These are phyloP conservation scores for Anableps anableps DNA, from an alignment of 2,797 vertebrate genomes.

Conservation along the genomic window DNA sequence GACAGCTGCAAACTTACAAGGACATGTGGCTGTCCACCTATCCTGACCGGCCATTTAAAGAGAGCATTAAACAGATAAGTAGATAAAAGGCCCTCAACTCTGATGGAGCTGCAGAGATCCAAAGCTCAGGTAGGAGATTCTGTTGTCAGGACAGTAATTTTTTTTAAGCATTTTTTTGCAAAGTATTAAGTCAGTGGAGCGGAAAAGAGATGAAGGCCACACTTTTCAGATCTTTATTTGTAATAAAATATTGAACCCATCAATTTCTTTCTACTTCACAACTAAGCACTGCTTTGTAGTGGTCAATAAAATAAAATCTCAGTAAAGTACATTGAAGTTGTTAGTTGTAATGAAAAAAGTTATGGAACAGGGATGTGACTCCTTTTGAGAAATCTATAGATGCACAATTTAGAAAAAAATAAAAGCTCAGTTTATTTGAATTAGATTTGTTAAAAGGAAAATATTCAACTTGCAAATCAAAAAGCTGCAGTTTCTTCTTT, in stretches of 20 bases:
- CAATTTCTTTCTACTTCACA: not conserved
- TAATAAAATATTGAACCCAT: not conserved
- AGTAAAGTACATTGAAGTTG: not conserved
- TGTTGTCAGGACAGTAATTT: too few relatives aligned
- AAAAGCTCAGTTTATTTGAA: not conserved
- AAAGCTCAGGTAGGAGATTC: not conserved
- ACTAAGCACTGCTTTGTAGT: not conserved
- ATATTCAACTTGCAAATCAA: not conserved
- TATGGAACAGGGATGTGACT: not conserved
- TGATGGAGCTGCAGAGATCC: not conserved
- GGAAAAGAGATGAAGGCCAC: not conserved
- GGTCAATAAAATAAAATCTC: not conserved
- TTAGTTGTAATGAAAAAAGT: not conserved
- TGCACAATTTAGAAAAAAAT: not conserved
- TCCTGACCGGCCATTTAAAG: not conserved
- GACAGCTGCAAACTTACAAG: not conserved
- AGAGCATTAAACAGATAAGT: not conserved
- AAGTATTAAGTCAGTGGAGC: too few relatives aligned
- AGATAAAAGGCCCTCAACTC: not conserved
- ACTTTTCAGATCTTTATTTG: not conserved
- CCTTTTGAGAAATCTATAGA: not conserved
- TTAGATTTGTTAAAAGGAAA: not conserved
- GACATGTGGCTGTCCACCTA: not conserved
- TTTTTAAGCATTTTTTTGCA: too few relatives aligned
- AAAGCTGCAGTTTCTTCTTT: constrained; percentile 16